A percentile compares a stretch with the other conserved stretches of the same genome.
Conservation (phyloP, 2,797 vertebrate genomes). For the Platalea minor region DNA sequence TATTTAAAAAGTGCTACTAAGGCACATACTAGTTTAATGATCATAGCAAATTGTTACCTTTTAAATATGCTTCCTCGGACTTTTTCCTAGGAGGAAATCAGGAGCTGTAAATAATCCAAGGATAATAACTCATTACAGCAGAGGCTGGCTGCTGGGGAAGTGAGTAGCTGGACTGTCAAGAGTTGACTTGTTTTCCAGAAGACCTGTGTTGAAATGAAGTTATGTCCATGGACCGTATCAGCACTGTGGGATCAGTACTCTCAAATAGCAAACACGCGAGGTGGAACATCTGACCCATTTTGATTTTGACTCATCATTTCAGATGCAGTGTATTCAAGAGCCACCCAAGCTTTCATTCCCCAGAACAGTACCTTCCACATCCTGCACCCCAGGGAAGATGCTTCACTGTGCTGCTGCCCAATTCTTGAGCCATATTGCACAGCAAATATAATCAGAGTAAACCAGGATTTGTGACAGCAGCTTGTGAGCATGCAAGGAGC, state of each 20-base stretch:
- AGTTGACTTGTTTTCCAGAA: background rate
- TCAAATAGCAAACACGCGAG: accelerated
- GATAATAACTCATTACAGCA: background rate
- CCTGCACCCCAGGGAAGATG: background rate
- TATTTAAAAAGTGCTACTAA: background rate
- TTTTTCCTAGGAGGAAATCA: slow-evolving; percentile 15
- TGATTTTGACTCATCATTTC: background rate
- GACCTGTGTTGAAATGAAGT: background rate
- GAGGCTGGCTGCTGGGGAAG: background rate
- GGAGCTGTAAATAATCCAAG: background rate
- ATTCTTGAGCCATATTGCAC: background rate
- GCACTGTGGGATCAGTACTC: background rate
- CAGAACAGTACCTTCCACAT: background rate
- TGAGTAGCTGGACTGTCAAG: background rate
- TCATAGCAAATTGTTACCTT: background rate
- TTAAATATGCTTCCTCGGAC: background rate
- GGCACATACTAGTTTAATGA: background rate
- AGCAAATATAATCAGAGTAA: background rate
- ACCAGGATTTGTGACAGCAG: background rate
- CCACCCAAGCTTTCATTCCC: background rate
- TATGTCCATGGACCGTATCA: background rate
- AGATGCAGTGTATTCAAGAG: background rate
- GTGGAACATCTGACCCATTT: background rate
- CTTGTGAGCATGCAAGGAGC: background rate
- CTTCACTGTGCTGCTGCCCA: background rate